These are phyloP conservation scores for Anguilla japonica DNA, from an alignment of 2,113 vertebrate species.

Conservation along the genomic window DNA sequence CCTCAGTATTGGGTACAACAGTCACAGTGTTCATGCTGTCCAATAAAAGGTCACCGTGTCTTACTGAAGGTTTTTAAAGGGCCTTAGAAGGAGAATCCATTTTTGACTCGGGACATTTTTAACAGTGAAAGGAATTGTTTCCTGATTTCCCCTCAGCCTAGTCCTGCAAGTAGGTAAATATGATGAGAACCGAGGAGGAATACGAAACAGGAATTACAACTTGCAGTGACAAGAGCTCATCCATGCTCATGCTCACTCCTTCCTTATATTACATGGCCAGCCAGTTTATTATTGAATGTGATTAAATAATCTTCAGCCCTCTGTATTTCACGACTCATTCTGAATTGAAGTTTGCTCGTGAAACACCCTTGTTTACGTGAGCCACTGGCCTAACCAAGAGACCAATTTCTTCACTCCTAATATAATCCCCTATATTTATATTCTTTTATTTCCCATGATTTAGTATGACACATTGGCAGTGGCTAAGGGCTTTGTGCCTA, in stretches of 20 bases:
- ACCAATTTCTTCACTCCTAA: neutral
- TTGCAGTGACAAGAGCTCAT: neutral
- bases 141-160: neutral
- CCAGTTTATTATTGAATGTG: neutral
- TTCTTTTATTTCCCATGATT: neutral
- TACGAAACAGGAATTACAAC: neutral
- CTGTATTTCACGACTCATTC: neutral
- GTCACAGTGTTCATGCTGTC: too few relatives aligned
- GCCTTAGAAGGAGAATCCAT: too few relatives aligned
- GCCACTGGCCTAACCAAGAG: neutral
- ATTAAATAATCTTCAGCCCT: neutral
- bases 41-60: too few relatives aligned
- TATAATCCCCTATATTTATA: neutral
- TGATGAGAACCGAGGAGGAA: neutral
- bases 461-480: neutral
- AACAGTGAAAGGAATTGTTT: neutral
- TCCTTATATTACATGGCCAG: neutral
- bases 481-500: neutral
- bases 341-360: neutral
- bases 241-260: neutral
- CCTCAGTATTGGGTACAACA: too few relatives aligned
- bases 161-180: neutral
- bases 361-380: neutral
- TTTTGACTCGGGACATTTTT: neutral
- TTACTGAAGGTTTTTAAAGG: too few relatives aligned